Evolutionary conservation across 1,140 invertebrate genomes (phyloP).

Genomic region (Drosophila sucinea): DNA sequence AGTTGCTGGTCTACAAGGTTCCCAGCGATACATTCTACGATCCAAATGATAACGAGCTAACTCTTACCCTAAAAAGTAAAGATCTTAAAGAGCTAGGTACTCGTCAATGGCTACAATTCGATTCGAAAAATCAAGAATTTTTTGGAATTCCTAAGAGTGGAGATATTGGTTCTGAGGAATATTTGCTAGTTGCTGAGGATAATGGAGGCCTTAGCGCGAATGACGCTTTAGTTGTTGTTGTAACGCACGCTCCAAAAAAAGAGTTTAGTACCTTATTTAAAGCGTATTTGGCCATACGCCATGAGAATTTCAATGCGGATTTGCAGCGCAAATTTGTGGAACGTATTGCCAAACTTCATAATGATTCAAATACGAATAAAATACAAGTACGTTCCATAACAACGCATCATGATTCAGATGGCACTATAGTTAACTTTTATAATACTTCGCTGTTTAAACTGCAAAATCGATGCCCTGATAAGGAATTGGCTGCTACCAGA

Average conservation of each 20-base stretch:
- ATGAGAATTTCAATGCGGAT: conserved; percentile 89
- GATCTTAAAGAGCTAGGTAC: conserved; percentile 87
- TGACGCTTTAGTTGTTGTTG: conserved; percentile 91
- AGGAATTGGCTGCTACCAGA: conserved; percentile 89
- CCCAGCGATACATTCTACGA: conserved; percentile 95
- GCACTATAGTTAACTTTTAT: conserved; percentile 83
- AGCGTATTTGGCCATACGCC: conserved; percentile 90
- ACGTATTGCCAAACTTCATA: conserved; percentile 89
- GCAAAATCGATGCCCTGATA: conserved; percentile 89
- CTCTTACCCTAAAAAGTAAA: conserved; percentile 89
- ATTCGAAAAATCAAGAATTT: conserved; percentile 94
- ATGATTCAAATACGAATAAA: conserved; percentile 88
- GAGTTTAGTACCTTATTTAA: conserved; percentile 89
- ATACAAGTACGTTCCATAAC: conserved; percentile 87
- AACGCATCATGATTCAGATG: conserved; percentile 68
- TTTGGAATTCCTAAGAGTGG: conserved; percentile 90
- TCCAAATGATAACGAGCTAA: conserved; percentile 89
- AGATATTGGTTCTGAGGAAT: conserved; percentile 89
- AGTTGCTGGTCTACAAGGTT: conserved; percentile 91
- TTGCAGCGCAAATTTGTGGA: conserved; percentile 91
- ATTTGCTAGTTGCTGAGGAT: conserved; percentile 89
- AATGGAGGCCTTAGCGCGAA: conserved; percentile 88
- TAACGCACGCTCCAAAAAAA: conserved; percentile 84
- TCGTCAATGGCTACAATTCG: conserved; percentile 95
- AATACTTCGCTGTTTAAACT: conserved; percentile 87